phyloP scores from a whole-genome alignment of 2,797 vertebrate genomes.

The Calcarius lapponicus region DNA sequence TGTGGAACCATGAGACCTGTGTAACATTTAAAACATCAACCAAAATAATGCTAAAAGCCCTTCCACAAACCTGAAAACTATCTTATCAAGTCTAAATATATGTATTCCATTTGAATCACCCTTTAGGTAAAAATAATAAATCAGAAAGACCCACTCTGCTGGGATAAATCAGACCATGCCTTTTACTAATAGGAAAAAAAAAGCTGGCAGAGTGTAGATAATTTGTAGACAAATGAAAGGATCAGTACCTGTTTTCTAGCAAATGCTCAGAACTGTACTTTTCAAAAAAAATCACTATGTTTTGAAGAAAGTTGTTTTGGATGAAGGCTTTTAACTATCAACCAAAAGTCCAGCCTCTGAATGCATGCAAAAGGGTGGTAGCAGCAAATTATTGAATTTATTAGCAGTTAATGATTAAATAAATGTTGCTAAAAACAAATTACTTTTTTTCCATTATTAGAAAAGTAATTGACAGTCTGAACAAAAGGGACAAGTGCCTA shows the following conservation, averaged over 20 bases:
- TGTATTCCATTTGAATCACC: neutral
- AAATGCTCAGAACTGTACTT: neutral
- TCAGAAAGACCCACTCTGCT: neutral
- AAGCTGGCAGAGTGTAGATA: neutral
- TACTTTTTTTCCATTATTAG: neutral
- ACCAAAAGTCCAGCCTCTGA: neutral
- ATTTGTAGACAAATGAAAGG: neutral
- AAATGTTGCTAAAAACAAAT: neutral
- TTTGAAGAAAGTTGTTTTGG: neutral
- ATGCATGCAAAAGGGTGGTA: neutral
- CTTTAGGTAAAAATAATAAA: neutral
- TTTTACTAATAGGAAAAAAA: neutral
- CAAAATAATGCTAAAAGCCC: neutral
- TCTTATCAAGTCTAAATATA: neutral
- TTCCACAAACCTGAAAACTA: neutral
- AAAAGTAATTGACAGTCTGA: neutral
- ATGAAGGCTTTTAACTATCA: neutral
- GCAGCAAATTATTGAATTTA: neutral
- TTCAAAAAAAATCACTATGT: neutral
- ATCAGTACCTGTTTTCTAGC: neutral
- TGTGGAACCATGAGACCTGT: fast-evolving
- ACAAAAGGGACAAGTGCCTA: neutral
- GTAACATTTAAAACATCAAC: neutral
- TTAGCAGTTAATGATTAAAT: neutral
- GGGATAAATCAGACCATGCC: neutral